Percentiles rank a stretch among this genome's conserved stretches.
Evolutionary conservation across 2,113 vertebrate species (phyloP).

Genomic region (Myrmophylax atrothorax): DNA sequence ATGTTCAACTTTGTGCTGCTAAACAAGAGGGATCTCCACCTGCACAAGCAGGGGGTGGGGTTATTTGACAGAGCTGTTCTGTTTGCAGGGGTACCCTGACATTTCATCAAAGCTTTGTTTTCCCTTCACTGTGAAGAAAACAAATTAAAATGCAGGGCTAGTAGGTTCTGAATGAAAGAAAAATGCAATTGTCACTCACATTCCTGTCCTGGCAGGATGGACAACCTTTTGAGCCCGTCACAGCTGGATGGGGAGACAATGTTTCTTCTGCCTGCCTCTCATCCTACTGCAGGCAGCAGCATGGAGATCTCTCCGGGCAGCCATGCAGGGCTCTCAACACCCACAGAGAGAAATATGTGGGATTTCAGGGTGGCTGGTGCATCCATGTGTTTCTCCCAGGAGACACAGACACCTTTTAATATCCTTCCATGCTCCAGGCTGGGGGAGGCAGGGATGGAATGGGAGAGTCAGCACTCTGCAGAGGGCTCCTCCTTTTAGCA

Average conservation of each 20-base stretch:
- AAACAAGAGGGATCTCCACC: background rate
- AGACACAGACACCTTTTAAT: background rate
- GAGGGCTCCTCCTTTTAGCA: background rate
- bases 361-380: background rate
- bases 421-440: background rate
- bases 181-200: background rate
- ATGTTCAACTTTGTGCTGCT: accelerated
- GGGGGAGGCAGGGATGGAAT: background rate
- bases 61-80: background rate
- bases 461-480: background rate
- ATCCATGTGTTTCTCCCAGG: background rate
- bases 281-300: background rate
- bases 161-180: background rate
- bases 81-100: background rate
- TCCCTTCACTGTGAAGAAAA: background rate
- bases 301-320: background rate
- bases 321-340: background rate
- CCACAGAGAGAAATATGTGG: background rate
- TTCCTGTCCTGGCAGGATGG: background rate
- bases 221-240: background rate
- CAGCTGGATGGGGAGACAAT: background rate
- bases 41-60: background rate
- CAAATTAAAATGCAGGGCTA: background rate
- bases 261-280: background rate
- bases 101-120: background rate